These are phyloP conservation scores for Calliphora vicina DNA, from an alignment of 1,140 invertebrate genomes.

Conservation along the genomic window DNA sequence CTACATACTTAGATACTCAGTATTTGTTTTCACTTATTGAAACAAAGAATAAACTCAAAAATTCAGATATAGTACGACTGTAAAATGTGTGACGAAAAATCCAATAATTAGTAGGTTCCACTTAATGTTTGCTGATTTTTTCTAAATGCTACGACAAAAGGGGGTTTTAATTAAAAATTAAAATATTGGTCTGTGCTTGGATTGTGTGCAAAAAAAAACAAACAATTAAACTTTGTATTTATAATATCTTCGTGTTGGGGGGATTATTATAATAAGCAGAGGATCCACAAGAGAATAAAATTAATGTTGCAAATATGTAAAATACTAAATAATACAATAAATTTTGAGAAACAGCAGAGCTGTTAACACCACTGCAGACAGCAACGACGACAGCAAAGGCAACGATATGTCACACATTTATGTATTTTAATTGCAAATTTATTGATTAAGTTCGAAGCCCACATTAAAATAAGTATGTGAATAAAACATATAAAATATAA, in stretches of 20 bases:
- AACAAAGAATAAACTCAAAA: too few relatives aligned
- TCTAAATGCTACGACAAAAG: too few relatives aligned
- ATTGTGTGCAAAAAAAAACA: neutral
- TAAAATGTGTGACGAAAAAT: too few relatives aligned
- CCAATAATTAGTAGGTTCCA: too few relatives aligned
- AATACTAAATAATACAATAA: neutral
- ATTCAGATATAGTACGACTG: too few relatives aligned
- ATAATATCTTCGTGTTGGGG: neutral
- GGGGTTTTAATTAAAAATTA: neutral
- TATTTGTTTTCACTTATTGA: too few relatives aligned
- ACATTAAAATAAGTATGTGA: neutral
- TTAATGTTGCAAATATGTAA: conserved; percentile 17
- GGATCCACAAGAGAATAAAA: neutral
- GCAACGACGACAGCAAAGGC: neutral
- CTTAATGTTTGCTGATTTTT: too few relatives aligned
- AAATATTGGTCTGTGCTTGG: too few relatives aligned
- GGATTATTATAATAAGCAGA: neutral
- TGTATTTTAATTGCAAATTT: conserved; percentile 12
- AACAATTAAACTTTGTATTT: neutral
- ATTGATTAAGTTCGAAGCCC: neutral
- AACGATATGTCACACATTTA: neutral
- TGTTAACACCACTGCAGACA: neutral
- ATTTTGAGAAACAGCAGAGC: neutral
- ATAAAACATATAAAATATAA: neutral
- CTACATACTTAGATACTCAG: too few relatives aligned